These are phyloP conservation scores for Lepus europaeus DNA, from an alignment of 2,113 vertebrate species.

Conservation along the genomic window DNA sequence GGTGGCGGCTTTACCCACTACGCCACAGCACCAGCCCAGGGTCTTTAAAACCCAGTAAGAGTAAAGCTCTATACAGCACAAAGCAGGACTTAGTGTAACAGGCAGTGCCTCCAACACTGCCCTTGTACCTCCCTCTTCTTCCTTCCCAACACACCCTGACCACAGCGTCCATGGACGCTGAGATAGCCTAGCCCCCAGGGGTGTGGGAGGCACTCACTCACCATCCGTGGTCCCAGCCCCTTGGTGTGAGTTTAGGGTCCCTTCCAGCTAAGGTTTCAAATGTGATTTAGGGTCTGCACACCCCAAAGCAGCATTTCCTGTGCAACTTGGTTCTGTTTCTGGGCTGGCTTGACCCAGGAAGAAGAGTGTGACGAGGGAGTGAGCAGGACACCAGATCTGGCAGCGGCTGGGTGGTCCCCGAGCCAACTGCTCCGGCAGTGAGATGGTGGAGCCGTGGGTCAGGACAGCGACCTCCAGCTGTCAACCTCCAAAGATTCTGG, in stretches of 20 bases:
- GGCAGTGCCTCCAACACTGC: neutral
- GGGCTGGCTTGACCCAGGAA: neutral
- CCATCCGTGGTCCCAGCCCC: neutral
- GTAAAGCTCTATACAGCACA: neutral
- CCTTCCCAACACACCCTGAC: neutral
- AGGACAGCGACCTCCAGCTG: neutral
- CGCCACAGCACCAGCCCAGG: too few species aligned
- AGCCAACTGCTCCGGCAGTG: neutral
- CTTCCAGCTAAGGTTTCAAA: neutral
- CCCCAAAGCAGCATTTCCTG: neutral
- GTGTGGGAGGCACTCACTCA: accelerated
- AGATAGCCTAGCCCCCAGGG: accelerated
- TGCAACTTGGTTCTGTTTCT: neutral
- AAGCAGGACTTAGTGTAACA: neutral
- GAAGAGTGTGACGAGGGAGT: too few species aligned
- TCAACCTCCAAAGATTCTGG: neutral
- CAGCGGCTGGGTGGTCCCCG: too few species aligned
- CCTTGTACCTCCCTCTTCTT: neutral
- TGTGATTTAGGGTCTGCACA: neutral
- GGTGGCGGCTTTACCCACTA: too few species aligned
- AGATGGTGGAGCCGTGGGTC: neutral
- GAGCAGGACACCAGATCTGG: neutral
- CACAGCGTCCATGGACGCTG: accelerated
- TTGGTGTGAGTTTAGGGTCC: neutral
- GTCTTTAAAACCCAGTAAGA: neutral